phyloP scores from a whole-genome alignment of 2,888 invertebrate genomes.

The Luffia ferchaultella region DNA sequence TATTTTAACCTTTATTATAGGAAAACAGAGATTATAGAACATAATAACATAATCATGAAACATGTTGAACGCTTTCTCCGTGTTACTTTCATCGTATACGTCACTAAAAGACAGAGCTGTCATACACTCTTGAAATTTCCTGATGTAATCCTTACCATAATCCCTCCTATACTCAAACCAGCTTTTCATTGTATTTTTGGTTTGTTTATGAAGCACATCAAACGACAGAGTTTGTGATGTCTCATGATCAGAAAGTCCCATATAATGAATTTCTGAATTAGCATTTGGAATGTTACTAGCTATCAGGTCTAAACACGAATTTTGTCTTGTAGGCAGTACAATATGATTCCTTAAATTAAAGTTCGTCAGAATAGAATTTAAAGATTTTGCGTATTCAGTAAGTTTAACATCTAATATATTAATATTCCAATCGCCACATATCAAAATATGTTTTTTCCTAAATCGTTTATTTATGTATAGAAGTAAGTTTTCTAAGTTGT shows the following conservation, averaged over 20 bases:
- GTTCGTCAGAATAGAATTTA: not conserved
- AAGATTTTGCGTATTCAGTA: too few species aligned
- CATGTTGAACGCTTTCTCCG: not conserved
- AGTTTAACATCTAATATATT: not conserved
- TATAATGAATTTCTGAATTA: not conserved
- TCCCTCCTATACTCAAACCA: not conserved
- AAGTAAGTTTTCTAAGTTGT: too few species aligned
- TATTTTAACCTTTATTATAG: not conserved
- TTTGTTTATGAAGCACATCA: not conserved
- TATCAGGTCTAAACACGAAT: conserved; percentile 1
- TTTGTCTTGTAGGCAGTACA: not conserved
- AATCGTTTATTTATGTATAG: not conserved
- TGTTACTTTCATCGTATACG: not conserved
- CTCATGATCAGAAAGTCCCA: conserved; percentile 2
- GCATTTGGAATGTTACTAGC: not conserved
- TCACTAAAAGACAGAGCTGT: not conserved
- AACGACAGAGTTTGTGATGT: not conserved
- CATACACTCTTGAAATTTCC: not conserved
- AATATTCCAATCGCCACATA: conserved; percentile 3
- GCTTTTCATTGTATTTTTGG: too few species aligned
- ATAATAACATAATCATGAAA: not conserved
- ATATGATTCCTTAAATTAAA: not conserved
- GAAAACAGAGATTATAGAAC: not conserved
- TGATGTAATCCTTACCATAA: not conserved
- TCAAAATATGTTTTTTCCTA: not conserved